Percentiles rank a stretch among this genome's conserved stretches.
Evolutionary conservation across 2,888 invertebrate species (phyloP).

Genomic region (Eilema sororculum): DNA sequence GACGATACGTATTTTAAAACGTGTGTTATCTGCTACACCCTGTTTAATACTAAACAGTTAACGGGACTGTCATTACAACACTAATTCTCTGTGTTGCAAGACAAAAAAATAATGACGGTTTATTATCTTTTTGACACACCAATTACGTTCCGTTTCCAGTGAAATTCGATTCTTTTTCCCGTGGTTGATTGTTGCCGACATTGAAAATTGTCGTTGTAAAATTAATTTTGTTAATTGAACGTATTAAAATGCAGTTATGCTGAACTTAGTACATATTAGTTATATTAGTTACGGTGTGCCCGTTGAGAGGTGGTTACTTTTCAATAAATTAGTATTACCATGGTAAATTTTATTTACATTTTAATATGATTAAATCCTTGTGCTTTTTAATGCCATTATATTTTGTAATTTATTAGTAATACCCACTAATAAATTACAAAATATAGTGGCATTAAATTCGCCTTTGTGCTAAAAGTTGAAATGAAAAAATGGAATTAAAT

Average conservation of each 20-base stretch:
- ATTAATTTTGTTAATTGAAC: slow-evolving; percentile 46
- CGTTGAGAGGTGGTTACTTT: slow-evolving; percentile 27
- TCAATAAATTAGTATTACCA: slow-evolving; percentile 10
- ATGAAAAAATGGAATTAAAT: no score
- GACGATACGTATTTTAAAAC: neutral
- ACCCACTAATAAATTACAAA: no score
- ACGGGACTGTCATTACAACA: neutral
- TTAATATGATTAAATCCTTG: no score
- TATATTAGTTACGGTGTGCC: slow-evolving; percentile 37
- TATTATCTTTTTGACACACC: slow-evolving; percentile 57
- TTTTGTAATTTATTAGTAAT: no score
- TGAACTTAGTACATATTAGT: slow-evolving; percentile 23
- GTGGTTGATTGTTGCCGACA: slow-evolving; percentile 25
- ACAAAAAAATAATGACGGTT: slow-evolving; percentile 40
- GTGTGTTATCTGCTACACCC: neutral
- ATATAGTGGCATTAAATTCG: no score
- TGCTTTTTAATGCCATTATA: no score
- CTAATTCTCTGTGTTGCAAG: slow-evolving; percentile 23
- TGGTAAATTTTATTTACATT: neutral
- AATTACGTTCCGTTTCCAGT: slow-evolving; percentile 52
- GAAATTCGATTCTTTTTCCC: slow-evolving; percentile 40
- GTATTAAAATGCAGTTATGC: slow-evolving; percentile 46
- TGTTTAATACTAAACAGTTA: neutral
- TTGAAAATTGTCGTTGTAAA: slow-evolving; percentile 38
- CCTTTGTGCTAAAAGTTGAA: no score